Evolutionary conservation across 2,888 invertebrate species (phyloP).

Genomic region (Drosophila merina): DNA sequence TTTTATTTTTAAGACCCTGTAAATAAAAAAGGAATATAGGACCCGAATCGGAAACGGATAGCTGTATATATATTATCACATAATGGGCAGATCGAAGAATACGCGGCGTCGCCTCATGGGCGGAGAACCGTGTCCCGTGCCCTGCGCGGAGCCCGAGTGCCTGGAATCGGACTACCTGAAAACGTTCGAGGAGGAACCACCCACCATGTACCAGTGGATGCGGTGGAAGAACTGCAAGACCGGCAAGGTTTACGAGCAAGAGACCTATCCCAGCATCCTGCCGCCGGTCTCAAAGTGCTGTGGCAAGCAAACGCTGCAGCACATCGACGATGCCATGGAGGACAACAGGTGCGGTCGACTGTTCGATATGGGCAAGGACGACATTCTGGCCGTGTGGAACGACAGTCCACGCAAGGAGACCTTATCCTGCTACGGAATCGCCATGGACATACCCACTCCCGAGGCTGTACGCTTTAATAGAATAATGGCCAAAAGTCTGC

Average conservation of each 20-base stretch:
- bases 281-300: conserved; percentile 58
- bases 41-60: conserved; percentile 25
- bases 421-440: conserved; percentile 50
- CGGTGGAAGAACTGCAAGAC: conserved; percentile 59
- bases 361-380: conserved; percentile 13
- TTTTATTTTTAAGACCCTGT: background rate
- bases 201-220: conserved; percentile 47
- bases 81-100: conserved; percentile 3
- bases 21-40: conserved; percentile 5
- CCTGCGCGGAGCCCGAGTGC: background rate
- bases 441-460: conserved; percentile 5
- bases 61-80: background rate
- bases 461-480: conserved; percentile 36
- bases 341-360: conserved; percentile 39
- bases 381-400: conserved; percentile 50
- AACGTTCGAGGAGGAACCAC: conserved; percentile 14
- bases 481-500: conserved; percentile 39
- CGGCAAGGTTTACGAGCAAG: conserved; percentile 7
- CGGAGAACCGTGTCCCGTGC: background rate
- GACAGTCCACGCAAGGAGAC: conserved; percentile 53
- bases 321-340: conserved; percentile 52
- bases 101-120: background rate
- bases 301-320: conserved; percentile 8
- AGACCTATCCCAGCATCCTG: conserved; percentile 52
- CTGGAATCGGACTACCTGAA: conserved; percentile 5